Conservation (phyloP, 2,797 vertebrate genomes). For the Acomys russatus region DNA sequence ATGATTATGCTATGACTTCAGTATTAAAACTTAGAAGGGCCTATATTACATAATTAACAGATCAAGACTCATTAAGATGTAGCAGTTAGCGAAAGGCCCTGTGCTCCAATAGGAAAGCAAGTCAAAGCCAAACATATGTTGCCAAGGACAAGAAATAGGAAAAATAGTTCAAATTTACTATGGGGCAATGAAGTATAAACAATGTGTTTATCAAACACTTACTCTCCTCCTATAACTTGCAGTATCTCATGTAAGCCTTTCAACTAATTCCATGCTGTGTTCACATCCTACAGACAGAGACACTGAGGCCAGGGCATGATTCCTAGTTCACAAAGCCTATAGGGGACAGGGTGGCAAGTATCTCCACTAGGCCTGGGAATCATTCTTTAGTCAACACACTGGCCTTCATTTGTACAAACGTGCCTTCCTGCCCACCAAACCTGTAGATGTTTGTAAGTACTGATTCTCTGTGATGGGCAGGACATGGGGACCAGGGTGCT, state of each 20-base stretch:
- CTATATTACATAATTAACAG: not conserved
- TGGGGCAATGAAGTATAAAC: not conserved
- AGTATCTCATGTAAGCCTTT: not conserved
- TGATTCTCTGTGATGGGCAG: not conserved
- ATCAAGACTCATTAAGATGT: not conserved
- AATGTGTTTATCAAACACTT: not conserved
- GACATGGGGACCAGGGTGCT: not conserved
- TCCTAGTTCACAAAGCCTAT: not conserved
- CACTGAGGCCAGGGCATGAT: not conserved
- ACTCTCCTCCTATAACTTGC: not conserved
- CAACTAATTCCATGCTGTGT: not conserved
- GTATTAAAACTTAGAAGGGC: not conserved
- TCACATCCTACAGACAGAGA: not conserved
- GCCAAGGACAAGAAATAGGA: not conserved
- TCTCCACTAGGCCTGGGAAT: not conserved
- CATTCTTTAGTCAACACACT: not conserved
- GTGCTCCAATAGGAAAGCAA: not conserved
- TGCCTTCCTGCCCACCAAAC: not conserved
- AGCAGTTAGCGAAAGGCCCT: slow-evolving; percentile 16
- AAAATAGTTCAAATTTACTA: not conserved
- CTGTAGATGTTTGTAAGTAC: not conserved
- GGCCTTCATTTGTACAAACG: not conserved
- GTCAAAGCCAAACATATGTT: not conserved
- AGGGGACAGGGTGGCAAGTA: too few relatives aligned
- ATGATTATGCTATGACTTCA: not conserved